Evolutionary conservation across 1,140 invertebrate species (phyloP).

Genomic region (Colletes gigas): DNA sequence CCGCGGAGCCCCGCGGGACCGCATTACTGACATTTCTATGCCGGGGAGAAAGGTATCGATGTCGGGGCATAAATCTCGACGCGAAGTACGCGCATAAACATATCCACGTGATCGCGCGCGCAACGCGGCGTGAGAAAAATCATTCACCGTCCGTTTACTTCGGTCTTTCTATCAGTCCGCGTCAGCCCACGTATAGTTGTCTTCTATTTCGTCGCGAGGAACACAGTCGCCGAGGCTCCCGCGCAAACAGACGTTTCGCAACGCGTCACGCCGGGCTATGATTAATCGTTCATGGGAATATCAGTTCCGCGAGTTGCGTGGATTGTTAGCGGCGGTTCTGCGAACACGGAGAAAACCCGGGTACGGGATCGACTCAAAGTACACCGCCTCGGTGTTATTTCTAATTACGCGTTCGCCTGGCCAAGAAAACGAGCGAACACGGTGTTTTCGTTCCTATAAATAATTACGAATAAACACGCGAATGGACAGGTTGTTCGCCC

Average conservation of each 20-base stretch:
- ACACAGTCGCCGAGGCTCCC: not conserved
- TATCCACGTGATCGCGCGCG: constrained; percentile 43
- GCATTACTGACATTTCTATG: constrained; percentile 59
- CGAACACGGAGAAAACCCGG: no score
- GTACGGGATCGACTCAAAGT: no score
- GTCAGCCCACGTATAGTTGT: constrained; percentile 28
- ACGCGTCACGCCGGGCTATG: not conserved
- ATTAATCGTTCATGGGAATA: constrained; percentile 11
- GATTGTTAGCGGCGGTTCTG: not conserved
- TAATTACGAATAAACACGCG: no score
- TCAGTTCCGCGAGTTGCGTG: not conserved
- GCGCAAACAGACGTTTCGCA: not conserved
- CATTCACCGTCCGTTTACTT: constrained; percentile 28
- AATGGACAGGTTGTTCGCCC: no score
- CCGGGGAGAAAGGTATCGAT: constrained; percentile 58
- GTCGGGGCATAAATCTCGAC: constrained; percentile 54
- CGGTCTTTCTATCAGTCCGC: not conserved
- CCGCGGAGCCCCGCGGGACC: not conserved
- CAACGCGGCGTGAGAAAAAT: constrained; percentile 28
- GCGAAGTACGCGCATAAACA: constrained; percentile 51
- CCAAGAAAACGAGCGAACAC: no score
- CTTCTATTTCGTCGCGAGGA: not conserved
- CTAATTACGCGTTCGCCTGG: no score
- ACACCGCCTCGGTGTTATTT: no score
- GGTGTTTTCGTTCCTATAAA: no score